Base-by-base conservation (phyloP, 1,140 invertebrate genomes). In the Alviniconcha marisindica region DNA sequence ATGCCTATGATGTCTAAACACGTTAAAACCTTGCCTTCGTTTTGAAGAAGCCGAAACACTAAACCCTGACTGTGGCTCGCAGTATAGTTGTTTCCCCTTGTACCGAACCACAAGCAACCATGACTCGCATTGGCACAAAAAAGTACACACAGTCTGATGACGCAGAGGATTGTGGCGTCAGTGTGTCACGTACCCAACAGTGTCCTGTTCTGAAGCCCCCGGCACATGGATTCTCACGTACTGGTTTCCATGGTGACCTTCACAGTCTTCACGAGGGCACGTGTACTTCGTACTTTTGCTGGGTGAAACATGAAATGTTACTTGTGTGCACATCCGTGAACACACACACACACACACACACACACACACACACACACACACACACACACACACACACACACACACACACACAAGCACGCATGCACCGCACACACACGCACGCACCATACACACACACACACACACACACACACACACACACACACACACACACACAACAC, bases 131-230 rank as follows among this genome's bases (percentile, higher is more conserved):
- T n/a, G n/a, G n/a, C n/a, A n/a, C n/a, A n/a, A n/a, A n/a, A n/a
- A n/a, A n/a, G n/a, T n/a, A n/a, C n/a, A n/a, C n/a, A n/a, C n/a
- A n/a, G n/a, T n/a, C n/a, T n/a, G n/a, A n/a, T n/a, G n/a, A n/a
- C n/a, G n/a, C n/a, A n/a, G n/a, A n/a, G n/a, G n/a, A n/a, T n/a
- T n/a, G n/a, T n/a, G n/a, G n/a, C n/a, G n/a, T n/a, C n/a, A n/a
- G n/a, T n/a, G n/a, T n/a, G n/a, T n/a, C n/a, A n/a, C n/a, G n/a
- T 81, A 89, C 90, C 90, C 88, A 60, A 91, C 87, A 51, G 87
- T 91, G n/a, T 91, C 87, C 38, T 85, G 82, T 76, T 91, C 90
- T 31, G 85, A 89, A 42, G 90, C 90, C 56, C 90, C 90, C 15
- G 90, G 87, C 10, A 88, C 84, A 76, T 90, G 90, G 28, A 89